phyloP scores from a whole-genome alignment of 2,113 vertebrate species.

The Ailuropoda melanoleuca region DNA sequence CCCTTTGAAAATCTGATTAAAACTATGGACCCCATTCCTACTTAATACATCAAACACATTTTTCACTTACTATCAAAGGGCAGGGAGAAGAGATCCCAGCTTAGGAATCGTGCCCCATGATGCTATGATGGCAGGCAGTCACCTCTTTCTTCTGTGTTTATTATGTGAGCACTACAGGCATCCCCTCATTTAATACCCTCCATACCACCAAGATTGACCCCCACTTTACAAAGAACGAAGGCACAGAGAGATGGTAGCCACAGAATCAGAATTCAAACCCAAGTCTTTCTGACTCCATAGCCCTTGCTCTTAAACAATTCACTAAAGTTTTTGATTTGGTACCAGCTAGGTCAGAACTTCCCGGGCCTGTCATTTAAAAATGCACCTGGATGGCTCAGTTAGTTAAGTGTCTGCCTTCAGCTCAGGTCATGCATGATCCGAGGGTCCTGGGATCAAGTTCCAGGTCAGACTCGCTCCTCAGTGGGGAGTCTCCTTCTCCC shows the following conservation, averaged over 20 bases:
- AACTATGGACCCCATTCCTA: background rate
- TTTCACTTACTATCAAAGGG: background rate
- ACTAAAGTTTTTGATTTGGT: background rate
- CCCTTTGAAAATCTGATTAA: background rate
- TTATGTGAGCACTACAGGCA: background rate
- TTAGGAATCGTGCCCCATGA: background rate
- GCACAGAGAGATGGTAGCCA: background rate
- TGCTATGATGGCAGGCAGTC: background rate
- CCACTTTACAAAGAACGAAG: background rate
- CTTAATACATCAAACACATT: background rate
- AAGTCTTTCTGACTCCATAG: background rate
- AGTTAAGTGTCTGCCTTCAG: background rate
- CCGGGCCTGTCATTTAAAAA: background rate
- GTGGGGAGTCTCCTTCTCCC: no score
- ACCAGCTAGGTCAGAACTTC: background rate
- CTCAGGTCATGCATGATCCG: background rate
- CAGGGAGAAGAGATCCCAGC: background rate
- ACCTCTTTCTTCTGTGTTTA: background rate
- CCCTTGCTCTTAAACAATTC: background rate
- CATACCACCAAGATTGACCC: background rate
- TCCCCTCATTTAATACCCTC: background rate
- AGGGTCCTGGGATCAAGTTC: no score
- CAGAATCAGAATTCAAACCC: background rate
- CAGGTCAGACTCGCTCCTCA: no score
- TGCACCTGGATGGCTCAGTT: background rate